Conservation (phyloP, 2,888 invertebrate species). For the Leucophenga maculata region DNA sequence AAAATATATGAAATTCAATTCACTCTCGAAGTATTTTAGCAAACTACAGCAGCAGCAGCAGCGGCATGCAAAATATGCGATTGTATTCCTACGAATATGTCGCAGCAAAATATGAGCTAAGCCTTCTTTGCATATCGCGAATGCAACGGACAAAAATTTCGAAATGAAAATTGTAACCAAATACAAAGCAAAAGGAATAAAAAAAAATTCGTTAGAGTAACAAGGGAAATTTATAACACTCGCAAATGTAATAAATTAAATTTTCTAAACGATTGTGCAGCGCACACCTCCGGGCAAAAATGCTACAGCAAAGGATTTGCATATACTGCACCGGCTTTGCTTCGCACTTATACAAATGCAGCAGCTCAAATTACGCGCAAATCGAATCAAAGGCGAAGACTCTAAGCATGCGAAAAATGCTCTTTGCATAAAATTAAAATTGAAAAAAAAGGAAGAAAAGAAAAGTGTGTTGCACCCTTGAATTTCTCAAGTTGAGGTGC, state of each 20-base stretch:
- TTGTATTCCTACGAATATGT: constrained; percentile 10
- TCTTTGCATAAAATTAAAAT: constrained; percentile 60
- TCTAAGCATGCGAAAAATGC: constrained; percentile 40
- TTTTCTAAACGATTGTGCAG: constrained; percentile 63
- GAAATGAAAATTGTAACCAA: constrained; percentile 25
- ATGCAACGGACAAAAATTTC: constrained; percentile 52
- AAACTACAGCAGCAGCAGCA: too few species aligned
- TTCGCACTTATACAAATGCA: constrained; percentile 20
- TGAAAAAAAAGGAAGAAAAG: neutral
- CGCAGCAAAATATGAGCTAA: constrained; percentile 44
- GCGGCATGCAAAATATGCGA: neutral
- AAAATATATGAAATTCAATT: constrained; percentile 49
- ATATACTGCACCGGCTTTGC: constrained; percentile 43
- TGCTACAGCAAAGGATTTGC: constrained; percentile 50
- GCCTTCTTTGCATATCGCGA: constrained; percentile 57
- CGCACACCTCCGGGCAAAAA: constrained; percentile 52
- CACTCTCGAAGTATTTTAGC: too few species aligned
- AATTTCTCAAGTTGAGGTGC: constrained; percentile 10
- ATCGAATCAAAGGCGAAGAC: constrained; percentile 33
- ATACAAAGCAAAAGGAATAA: constrained; percentile 49
- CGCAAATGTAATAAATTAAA: constrained; percentile 60
- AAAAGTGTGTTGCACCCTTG: constrained; percentile 13
- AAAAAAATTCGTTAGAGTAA: constrained; percentile 42
- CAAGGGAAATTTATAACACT: constrained; percentile 31
- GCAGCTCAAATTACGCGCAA: constrained; percentile 57